A percentile compares a stretch with the other conserved stretches of the same genome.
phyloP scores from a whole-genome alignment of 2,888 invertebrate species.

The Odontocerum albicorne region DNA sequence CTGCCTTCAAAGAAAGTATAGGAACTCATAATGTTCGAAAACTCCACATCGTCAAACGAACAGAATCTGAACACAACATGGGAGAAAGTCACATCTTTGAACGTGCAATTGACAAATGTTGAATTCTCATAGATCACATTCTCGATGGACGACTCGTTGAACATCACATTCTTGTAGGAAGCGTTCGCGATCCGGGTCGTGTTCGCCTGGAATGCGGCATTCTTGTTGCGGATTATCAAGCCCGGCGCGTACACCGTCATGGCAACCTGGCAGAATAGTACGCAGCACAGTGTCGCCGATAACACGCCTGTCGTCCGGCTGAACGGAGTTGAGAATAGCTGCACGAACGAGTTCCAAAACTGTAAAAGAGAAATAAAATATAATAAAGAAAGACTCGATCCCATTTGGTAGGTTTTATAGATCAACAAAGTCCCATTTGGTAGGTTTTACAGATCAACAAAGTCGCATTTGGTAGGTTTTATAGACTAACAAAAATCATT shows the following conservation, averaged over 20 bases:
- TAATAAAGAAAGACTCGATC: no score
- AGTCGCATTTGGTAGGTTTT: no score
- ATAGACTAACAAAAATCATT: no score
- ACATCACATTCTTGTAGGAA: constrained; percentile 49
- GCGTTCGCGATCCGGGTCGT: constrained; percentile 40
- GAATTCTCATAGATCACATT: constrained; percentile 64
- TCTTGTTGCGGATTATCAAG: constrained; percentile 45
- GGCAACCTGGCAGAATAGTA: constrained; percentile 55
- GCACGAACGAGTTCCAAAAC: constrained; percentile 72
- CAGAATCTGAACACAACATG: constrained; percentile 74
- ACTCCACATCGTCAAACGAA: constrained; percentile 67
- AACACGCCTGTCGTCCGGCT: constrained; percentile 63
- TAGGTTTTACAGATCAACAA: no score
- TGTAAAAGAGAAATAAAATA: no score
- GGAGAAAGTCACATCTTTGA: constrained; percentile 68
- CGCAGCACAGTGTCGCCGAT: constrained; percentile 59
- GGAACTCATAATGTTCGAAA: constrained; percentile 72
- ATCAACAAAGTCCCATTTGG: no score
- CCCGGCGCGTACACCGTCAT: constrained; percentile 58
- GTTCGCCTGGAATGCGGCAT: constrained; percentile 37
- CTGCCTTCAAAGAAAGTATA: constrained; percentile 66
- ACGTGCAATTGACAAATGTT: constrained; percentile 65
- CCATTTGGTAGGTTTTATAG: no score
- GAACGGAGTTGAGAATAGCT: constrained; percentile 65
- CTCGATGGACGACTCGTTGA: constrained; percentile 61